phyloP scores from a whole-genome alignment of 2,797 vertebrate species.

The Amphiprion clarkii region DNA sequence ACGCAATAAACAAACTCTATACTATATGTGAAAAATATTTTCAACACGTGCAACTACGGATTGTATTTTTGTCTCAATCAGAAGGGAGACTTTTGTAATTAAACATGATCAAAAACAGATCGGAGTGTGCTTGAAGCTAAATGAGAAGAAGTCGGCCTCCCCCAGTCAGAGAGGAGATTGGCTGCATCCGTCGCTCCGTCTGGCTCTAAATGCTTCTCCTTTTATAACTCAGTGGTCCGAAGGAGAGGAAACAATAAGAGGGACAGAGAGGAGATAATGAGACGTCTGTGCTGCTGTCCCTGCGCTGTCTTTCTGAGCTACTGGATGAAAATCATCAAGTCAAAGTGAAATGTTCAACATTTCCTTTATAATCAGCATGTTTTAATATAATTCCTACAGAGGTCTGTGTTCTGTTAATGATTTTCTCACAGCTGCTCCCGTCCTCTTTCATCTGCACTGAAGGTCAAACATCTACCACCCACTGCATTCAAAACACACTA shows the following conservation, averaged over 20 bases:
- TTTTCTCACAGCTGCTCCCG: constrained; percentile 9
- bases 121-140: not conserved
- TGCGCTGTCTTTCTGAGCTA: not conserved
- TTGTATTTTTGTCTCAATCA: not conserved
- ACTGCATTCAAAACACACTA: not conserved
- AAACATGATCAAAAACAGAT: constrained; percentile 24
- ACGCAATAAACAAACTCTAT: not conserved
- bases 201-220: constrained; percentile 78
- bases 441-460: not conserved
- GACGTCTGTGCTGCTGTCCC: constrained; percentile 31
- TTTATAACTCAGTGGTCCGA: constrained; percentile 78
- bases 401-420: not conserved
- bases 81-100: not conserved
- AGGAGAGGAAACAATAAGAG: constrained; percentile 73
- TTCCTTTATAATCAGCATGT: not conserved
- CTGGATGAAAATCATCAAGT: constrained; percentile 12
- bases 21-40: not conserved
- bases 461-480: not conserved
- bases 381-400: not conserved
- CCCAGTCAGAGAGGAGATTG: constrained; percentile 22
- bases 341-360: constrained; percentile 10
- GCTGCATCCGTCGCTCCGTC: constrained; percentile 70
- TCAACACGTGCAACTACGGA: not conserved
- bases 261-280: constrained; percentile 41
- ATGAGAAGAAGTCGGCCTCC: constrained; percentile 18